A percentile compares a stretch with the other conserved stretches of the same genome.
Evolutionary conservation across 2,888 invertebrate species (phyloP).

Genomic region (Nomada hirtipes): DNA sequence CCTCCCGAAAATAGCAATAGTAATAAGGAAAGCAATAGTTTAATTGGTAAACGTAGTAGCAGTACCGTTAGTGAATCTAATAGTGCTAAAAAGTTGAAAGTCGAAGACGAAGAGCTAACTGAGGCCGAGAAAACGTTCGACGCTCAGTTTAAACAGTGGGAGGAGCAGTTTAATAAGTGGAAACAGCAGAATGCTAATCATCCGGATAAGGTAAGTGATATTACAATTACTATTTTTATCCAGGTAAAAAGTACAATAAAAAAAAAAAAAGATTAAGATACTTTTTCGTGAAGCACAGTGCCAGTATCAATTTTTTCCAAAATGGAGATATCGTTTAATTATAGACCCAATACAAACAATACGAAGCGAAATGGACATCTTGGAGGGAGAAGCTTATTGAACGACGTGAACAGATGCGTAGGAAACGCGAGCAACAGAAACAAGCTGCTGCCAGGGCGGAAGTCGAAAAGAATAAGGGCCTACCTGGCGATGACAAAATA

Average conservation of each 20-base stretch:
- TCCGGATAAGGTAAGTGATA: slow-evolving; percentile 90
- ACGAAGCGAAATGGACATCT: slow-evolving; percentile 95
- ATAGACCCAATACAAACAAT: slow-evolving; percentile 90
- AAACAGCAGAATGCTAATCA: slow-evolving; percentile 95
- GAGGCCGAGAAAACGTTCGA: slow-evolving; percentile 94
- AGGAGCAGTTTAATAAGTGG: slow-evolving; percentile 96
- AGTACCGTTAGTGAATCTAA: slow-evolving; percentile 71
- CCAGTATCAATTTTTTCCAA: slow-evolving; percentile 25
- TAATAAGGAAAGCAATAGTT: slow-evolving; percentile 62
- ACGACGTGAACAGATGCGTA: slow-evolving; percentile 92
- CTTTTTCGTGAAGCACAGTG: neutral
- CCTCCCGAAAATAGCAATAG: slow-evolving; percentile 70
- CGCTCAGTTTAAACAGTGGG: slow-evolving; percentile 95
- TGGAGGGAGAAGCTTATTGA: slow-evolving; percentile 92
- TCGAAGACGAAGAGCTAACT: slow-evolving; percentile 83
- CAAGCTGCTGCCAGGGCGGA: slow-evolving; percentile 77
- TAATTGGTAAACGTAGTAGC: slow-evolving; percentile 74
- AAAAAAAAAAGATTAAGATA: neutral
- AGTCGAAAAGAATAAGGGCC: slow-evolving; percentile 78
- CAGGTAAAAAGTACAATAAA: neutral
- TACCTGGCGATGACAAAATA: slow-evolving; percentile 82
- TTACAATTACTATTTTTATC: slow-evolving; percentile 22
- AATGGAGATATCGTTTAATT: slow-evolving; percentile 56
- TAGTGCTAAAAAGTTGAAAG: slow-evolving; percentile 81
- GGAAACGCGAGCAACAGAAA: slow-evolving; percentile 86